phyloP scores from a whole-genome alignment of 2,113 vertebrate species.

The Oryzias celebensis region DNA sequence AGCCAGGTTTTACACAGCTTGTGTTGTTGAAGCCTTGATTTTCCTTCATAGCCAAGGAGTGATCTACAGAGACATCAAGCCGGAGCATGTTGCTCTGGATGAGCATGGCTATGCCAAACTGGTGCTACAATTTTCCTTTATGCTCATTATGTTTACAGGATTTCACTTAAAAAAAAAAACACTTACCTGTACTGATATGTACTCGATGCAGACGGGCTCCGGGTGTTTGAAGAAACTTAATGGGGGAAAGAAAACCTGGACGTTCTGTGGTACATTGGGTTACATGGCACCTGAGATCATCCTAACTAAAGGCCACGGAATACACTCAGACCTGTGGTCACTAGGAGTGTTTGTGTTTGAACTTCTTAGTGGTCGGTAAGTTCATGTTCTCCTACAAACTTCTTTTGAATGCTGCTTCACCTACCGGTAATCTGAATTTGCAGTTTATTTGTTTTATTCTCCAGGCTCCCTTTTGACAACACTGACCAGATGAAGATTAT shows the following conservation, averaged over 20 bases:
- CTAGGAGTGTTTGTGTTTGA: conserved; percentile 79
- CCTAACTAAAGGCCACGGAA: conserved; percentile 70
- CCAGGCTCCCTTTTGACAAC: conserved; percentile 73
- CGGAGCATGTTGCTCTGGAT: conserved; percentile 78
- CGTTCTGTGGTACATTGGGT: conserved; percentile 77
- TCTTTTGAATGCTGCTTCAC: conserved; percentile 4
- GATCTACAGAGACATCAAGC: conserved; percentile 78
- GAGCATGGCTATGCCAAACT: conserved; percentile 78
- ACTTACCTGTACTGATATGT: background rate
- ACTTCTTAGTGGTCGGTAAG: conserved; percentile 74
- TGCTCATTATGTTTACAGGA: background rate
- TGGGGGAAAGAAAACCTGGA: conserved; percentile 76
- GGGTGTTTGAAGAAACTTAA: conserved; percentile 74
- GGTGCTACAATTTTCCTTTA: conserved; percentile 45
- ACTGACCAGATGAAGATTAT: conserved; percentile 69
- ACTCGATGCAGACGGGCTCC: conserved; percentile 66
- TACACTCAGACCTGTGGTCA: conserved; percentile 75
- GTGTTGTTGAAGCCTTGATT: conserved; percentile 74
- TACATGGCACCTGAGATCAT: conserved; percentile 80
- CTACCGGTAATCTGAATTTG: background rate
- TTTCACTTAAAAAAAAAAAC: background rate
- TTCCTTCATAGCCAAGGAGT: conserved; percentile 72
- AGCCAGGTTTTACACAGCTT: conserved; percentile 75
- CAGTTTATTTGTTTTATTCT: conserved; percentile 15
- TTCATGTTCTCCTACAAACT: background rate